These are phyloP conservation scores for Anastrepha ludens DNA, from an alignment of 1,140 invertebrate species.

Conservation along the genomic window DNA sequence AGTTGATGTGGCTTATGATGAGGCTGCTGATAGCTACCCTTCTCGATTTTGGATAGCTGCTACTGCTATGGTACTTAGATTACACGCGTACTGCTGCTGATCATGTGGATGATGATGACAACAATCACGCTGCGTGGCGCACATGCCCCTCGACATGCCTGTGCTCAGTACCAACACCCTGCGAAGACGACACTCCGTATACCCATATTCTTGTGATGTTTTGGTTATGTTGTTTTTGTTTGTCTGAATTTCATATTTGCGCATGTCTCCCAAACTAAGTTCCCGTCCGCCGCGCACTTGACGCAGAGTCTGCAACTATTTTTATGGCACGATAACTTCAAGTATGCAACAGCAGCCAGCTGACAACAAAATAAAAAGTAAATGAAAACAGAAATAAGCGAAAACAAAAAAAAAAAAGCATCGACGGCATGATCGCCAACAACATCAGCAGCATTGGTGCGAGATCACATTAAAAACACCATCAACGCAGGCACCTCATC, in stretches of 20 bases:
- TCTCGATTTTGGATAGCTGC: neutral
- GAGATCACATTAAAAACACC: slow-evolving; percentile 61
- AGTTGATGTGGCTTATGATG: neutral
- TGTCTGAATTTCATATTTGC: neutral
- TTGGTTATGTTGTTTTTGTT: neutral
- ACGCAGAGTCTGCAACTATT: slow-evolving; percentile 61
- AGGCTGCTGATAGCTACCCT: neutral
- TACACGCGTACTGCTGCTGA: neutral
- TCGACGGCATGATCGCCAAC: neutral
- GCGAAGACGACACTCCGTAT: no score
- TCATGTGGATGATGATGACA: neutral
- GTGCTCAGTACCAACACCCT: no score
- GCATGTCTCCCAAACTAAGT: neutral
- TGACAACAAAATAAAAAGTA: neutral
- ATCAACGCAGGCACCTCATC: slow-evolving; percentile 57
- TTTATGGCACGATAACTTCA: slow-evolving; percentile 62
- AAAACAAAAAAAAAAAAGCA: neutral
- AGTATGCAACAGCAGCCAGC: slow-evolving; percentile 1
- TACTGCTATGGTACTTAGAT: neutral
- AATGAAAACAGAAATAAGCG: slow-evolving; percentile 13
- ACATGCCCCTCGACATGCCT: no score
- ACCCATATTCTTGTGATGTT: no score
- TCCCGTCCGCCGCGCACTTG: neutral
- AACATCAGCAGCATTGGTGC: slow-evolving; percentile 21
- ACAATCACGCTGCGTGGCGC: neutral